Base-by-base conservation (phyloP, 2,888 invertebrate genomes). In the Aspidiotus rigidus region DNA sequence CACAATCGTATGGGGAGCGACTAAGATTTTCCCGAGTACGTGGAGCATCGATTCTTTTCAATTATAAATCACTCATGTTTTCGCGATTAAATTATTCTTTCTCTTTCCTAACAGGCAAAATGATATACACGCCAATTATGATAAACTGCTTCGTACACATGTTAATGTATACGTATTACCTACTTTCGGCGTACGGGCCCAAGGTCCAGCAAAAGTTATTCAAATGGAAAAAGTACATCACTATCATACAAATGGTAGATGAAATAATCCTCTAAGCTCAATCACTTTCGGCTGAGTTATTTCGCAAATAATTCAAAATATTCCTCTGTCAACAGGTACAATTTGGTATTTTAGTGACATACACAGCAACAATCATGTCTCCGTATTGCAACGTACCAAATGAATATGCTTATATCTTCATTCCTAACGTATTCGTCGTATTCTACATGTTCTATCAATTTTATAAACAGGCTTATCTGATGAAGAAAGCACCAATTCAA, bases 401-500 rank as follows among this genome's bases (percentile, higher is more conserved):
- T 60, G 41, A 62, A 39, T 72, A 70, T 42, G 64, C 62, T 16
- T 69, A 44, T 11, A 16, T 72, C n/a, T 72, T 83, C 76, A 79
- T 85, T 72, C 80, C 84, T 0, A 86, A 86, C 73, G 81, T 88
- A 5, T 72, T 81, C 70, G 77, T 85, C 69, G 84, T 88, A 61
- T 86, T 85, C 75, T 86, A 85, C 76, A 83, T 88, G 81, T 89
- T 89, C 75, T 85, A 84, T 73, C 81, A 86, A 69, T 89, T 88
- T 77, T 89, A 85, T 74, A 81, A 79, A 72, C 80, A 81, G 69
- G 81, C 83, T 62, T 87, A 87, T 74, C 66, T 49, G 62, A 63
- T 63, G 54, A 69, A n/a, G 60, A 67, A 17, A 54, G n/a, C 11
- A 69, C 17, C 61, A 57, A 28, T 42, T 60, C 54, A 11, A 60